phyloP scores from a whole-genome alignment of 1,140 invertebrate genomes.

The Drosophila busckii region DNA sequence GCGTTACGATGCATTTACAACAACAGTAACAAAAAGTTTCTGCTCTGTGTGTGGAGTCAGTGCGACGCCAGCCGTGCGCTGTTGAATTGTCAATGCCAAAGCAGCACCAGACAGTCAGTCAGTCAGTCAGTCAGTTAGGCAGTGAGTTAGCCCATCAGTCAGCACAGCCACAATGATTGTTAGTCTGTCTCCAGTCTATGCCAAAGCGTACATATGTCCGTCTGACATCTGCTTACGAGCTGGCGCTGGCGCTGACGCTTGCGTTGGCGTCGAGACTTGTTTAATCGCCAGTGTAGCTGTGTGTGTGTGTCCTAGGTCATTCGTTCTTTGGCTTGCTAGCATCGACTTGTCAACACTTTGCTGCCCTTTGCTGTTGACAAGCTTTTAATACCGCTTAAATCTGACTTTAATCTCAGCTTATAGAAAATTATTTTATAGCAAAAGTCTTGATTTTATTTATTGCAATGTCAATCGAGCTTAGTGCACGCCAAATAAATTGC shows the following conservation, averaged over 20 bases:
- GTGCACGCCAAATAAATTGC: too few relatives aligned
- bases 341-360: slow-evolving; percentile 12
- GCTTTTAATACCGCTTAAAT: too few relatives aligned
- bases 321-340: slow-evolving; percentile 42
- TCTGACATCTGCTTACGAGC: slow-evolving; percentile 49
- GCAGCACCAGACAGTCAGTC: slow-evolving; percentile 7
- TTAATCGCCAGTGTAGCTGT: slow-evolving; percentile 24
- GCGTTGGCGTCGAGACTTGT: slow-evolving; percentile 23
- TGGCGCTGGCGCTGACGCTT: slow-evolving; percentile 1
- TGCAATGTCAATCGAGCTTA: too few relatives aligned
- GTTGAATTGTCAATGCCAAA: slow-evolving; percentile 19
- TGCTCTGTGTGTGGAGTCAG: slow-evolving; percentile 9
- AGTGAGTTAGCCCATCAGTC: neutral
- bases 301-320: slow-evolving; percentile 48
- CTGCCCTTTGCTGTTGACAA: slow-evolving; percentile 21
- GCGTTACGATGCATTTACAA: neutral
- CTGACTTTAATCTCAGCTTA: too few relatives aligned
- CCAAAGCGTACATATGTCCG: slow-evolving; percentile 30
- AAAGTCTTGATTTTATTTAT: too few relatives aligned
- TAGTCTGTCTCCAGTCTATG: slow-evolving; percentile 30
- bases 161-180: slow-evolving; percentile 18
- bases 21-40: slow-evolving; percentile 10
- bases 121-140: neutral
- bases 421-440: too few relatives aligned
- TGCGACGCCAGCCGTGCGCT: slow-evolving; percentile 16